Base-by-base conservation (phyloP, 2,797 vertebrate species). In the Staurois parvus region DNA sequence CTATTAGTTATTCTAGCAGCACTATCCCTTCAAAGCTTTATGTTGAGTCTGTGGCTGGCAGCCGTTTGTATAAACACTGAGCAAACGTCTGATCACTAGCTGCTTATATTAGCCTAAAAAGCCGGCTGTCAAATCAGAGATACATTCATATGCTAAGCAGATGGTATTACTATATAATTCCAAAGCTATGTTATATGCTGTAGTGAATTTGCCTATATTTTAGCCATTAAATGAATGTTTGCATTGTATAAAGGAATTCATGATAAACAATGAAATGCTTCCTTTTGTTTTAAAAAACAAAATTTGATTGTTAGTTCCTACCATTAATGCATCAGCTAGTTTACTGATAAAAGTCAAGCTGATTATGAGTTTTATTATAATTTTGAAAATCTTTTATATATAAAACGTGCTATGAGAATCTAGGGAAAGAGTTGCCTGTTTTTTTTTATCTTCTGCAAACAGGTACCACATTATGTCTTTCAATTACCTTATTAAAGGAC, bases 101-200 rank as follows among this genome's bases (percentile, higher is more conserved):
- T 86, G 84, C 84, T 86, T 86, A 81, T 86, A 81, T 81, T 80
- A 85, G 73, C 66, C 73, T 81, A 81, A 81, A 81, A 81, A 86
- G 84, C 79, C 24, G 72, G 19, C 84, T 81, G 79, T 86, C 72
- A 86, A 86, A 86, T 81, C 79, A 86, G 72, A 52, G 34, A 81
- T 76, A 81, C 70, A 86, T 86, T 86, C 79, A 81, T 81, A 76
- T 81, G 84, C 79, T 81, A 86, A 86, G 66, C 84, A 76, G 64
- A 76, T 86, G 72, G 78, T 86, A 76, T 77, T 59, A 64, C 79
- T 81, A 72, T 76, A 75, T 76, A 81, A 81, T 86, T 70, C 84
- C 64, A 26, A 8, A 69, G 68, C 45, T 68, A 52, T 48, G 19
- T 67, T 68, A 32, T 45, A 67, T 85, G 62, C 72, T 59, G 2